These are phyloP conservation scores for Odontothrips loti DNA, from an alignment of 2,888 invertebrate species.

Conservation along the genomic window DNA sequence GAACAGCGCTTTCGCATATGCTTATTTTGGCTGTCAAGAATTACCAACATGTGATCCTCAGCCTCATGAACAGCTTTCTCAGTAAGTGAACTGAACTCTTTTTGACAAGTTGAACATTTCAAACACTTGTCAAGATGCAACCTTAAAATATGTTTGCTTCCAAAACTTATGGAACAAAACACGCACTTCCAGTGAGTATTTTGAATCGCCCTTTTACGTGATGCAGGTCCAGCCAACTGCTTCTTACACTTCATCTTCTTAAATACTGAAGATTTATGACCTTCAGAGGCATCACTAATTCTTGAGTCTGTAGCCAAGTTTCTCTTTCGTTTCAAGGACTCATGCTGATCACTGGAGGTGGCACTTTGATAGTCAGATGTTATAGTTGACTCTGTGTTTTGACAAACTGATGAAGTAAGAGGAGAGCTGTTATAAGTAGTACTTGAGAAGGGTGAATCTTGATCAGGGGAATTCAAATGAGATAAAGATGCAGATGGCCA, in stretches of 20 bases:
- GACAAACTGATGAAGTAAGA: neutral
- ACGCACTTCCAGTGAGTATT: neutral
- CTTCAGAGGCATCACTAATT: neutral
- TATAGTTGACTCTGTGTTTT: neutral
- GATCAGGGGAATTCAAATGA: neutral
- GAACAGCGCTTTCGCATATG: neutral
- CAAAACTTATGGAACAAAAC: neutral
- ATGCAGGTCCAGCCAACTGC: neutral
- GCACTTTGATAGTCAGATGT: neutral
- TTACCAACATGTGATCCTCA: neutral
- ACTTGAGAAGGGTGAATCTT: neutral
- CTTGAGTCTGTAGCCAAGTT: neutral
- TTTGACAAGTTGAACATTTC: neutral
- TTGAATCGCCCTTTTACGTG: neutral
- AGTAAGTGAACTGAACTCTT: neutral
- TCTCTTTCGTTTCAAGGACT: neutral
- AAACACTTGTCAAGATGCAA: neutral
- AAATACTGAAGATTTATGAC: neutral
- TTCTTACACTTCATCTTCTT: neutral
- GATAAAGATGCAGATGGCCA: neutral
- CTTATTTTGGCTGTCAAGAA: neutral
- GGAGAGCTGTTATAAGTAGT: neutral
- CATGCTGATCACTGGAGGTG: neutral
- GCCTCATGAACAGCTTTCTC: neutral
- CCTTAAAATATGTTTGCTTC: neutral